Conservation (phyloP, 2,888 invertebrate genomes). For the Brenthis hecate region DNA sequence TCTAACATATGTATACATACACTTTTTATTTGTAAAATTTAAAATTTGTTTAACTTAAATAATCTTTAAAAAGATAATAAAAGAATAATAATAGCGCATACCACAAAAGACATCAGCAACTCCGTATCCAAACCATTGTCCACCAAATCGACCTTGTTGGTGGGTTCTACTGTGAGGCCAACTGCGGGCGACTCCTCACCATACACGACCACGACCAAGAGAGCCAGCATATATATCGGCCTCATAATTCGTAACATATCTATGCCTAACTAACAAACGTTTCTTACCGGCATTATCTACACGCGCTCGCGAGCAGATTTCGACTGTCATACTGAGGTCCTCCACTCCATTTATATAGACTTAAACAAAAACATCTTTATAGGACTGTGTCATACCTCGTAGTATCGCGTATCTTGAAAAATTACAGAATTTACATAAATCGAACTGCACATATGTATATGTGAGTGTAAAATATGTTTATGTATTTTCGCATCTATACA, state of each 20-base stretch:
- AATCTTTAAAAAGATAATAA: not conserved
- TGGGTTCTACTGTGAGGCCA: conserved; percentile 48
- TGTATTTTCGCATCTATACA: too few relatives aligned
- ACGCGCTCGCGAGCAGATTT: conserved; percentile 70
- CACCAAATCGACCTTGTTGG: conserved; percentile 42
- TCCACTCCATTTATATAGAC: conserved; percentile 72
- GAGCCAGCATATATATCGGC: conserved; percentile 48
- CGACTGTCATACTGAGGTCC: conserved; percentile 69
- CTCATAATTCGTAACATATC: conserved; percentile 47
- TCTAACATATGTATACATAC: not conserved
- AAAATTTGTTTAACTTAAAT: not conserved
- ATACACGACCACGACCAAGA: conserved; percentile 46
- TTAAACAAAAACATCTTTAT: conserved; percentile 40
- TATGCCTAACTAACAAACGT: conserved; percentile 25
- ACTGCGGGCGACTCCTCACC: conserved; percentile 46
- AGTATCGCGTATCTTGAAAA: conserved; percentile 26
- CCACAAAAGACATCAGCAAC: conserved; percentile 65
- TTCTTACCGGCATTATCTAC: conserved; percentile 47
- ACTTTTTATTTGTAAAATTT: not conserved
- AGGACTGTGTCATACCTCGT: conserved; percentile 50
- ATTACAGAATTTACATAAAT: conserved; percentile 4
- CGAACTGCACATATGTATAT: not conserved
- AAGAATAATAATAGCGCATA: conserved; percentile 49
- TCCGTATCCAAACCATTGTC: conserved; percentile 58
- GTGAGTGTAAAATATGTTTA: too few relatives aligned